These are phyloP conservation scores for Sipha maydis DNA, from an alignment of 2,888 invertebrate genomes.

Conservation along the genomic window DNA sequence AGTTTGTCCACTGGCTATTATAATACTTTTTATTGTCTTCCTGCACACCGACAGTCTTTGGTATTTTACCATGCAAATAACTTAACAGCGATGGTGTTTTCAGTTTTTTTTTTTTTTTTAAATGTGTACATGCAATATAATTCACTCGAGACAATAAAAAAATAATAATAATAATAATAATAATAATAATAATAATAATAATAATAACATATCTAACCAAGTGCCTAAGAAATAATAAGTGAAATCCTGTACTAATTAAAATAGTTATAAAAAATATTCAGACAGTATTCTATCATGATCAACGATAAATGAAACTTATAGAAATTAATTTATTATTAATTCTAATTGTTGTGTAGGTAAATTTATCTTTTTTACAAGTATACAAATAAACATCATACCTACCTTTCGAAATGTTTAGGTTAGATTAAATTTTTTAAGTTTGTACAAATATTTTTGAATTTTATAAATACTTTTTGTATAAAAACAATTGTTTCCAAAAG, in stretches of 20 bases:
- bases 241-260: constrained; percentile 43
- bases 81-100: constrained; percentile 58
- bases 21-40: constrained; percentile 60
- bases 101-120: constrained; percentile 36
- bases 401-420: no score
- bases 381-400: no score
- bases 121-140: constrained; percentile 41
- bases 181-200: not conserved
- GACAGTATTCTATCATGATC: not conserved
- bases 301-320: not conserved
- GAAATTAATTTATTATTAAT: not conserved
- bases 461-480: no score
- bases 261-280: constrained; percentile 10
- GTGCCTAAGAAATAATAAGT: constrained; percentile 32
- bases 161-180: not conserved
- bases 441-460: no score
- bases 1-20: constrained; percentile 59
- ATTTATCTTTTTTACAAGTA: no score
- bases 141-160: constrained; percentile 58
- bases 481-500: no score
- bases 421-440: no score
- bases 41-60: constrained; percentile 42
- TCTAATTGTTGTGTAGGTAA: not conserved
- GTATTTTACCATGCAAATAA: constrained; percentile 61
- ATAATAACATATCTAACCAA: constrained; percentile 32